phyloP scores from a whole-genome alignment of 2,797 vertebrate species.

The Lutjanus argentimaculatus region DNA sequence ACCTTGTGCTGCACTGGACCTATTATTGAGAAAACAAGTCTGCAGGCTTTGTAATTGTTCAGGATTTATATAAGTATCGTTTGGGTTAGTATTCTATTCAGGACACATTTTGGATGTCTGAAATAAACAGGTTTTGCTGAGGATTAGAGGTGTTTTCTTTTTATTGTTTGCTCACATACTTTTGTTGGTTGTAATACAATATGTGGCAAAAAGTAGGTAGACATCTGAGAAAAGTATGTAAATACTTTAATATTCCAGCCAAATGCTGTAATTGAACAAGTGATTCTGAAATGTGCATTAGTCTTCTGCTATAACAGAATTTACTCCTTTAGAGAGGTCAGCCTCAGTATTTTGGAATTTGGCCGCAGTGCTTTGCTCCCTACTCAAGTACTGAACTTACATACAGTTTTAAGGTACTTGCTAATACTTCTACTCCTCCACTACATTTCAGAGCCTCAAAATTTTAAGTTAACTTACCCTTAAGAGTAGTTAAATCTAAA shows the following conservation, averaged over 20 bases:
- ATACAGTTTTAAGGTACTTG: too few species aligned
- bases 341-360: background rate
- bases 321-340: too few species aligned
- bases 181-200: background rate
- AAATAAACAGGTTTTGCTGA: background rate
- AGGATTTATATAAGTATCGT: background rate
- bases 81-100: conserved; percentile 25
- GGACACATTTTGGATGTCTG: background rate
- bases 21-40: conserved; percentile 35
- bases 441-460: too few species aligned
- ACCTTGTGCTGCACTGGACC: conserved; percentile 35
- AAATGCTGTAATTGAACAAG: too few species aligned
- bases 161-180: conserved; percentile 3
- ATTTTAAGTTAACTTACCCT: too few species aligned
- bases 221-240: background rate
- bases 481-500: too few species aligned
- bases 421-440: too few species aligned
- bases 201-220: background rate
- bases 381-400: too few species aligned
- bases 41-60: conserved; percentile 36
- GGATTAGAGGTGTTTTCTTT: background rate
- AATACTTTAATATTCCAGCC: too few species aligned
- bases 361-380: background rate
- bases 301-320: too few species aligned
- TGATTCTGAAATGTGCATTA: too few species aligned